Percentiles rank a stretch among this genome's conserved stretches.
These are phyloP conservation scores for Montipora capricornis DNA, from an alignment of 64 coral and sea anemone genomes.

Conservation along the genomic window DNA sequence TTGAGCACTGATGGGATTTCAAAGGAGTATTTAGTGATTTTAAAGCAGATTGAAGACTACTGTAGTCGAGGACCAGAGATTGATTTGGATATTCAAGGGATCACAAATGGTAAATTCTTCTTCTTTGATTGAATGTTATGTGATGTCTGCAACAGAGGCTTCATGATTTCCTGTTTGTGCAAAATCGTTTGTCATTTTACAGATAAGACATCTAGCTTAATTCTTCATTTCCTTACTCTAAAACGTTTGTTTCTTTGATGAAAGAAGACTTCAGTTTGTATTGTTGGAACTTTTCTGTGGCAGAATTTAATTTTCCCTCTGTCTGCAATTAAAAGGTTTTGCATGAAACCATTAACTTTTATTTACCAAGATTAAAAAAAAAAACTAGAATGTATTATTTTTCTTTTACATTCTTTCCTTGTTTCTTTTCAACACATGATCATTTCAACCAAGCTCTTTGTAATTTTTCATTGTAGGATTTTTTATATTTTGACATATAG, in stretches of 20 bases:
- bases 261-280: background rate
- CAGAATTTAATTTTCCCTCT: background rate
- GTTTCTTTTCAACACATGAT: background rate
- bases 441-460: background rate
- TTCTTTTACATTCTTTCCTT: background rate
- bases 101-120: constrained; percentile 35
- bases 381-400: background rate
- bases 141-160: background rate
- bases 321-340: background rate
- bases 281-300: background rate
- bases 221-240: background rate
- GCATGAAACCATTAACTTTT: background rate
- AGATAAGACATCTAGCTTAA: background rate
- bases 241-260: background rate
- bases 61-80: constrained; percentile 80
- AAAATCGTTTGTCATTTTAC: background rate
- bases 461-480: background rate
- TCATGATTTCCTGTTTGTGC: background rate
- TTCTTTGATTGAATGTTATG: background rate
- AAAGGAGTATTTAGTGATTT: constrained; percentile 89
- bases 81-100: constrained; percentile 52
- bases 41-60: constrained; percentile 91
- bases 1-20: constrained; percentile 78
- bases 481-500: background rate
- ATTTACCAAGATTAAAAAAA: background rate